phyloP scores from a whole-genome alignment of 1,140 invertebrate genomes.

The Ceratoteleas bidentatus region DNA sequence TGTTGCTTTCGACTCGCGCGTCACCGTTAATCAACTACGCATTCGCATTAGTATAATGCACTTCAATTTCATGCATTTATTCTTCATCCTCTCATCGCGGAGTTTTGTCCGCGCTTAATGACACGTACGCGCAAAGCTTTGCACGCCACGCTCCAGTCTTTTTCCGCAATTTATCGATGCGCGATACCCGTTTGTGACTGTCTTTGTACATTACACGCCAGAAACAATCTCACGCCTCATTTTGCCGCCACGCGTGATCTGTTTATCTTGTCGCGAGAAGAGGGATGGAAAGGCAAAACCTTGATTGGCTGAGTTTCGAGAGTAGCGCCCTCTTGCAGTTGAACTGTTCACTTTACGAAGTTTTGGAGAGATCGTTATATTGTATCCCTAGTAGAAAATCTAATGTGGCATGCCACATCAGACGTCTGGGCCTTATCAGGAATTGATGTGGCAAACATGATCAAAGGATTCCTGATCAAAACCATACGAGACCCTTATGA shows the following conservation, averaged over 20 bases:
- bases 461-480: no score
- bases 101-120: constrained; percentile 34
- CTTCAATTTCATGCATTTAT: constrained; percentile 59
- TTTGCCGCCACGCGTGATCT: not conserved
- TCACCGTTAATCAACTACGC: constrained; percentile 49
- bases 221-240: constrained; percentile 22
- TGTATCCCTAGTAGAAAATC: no score
- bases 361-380: no score
- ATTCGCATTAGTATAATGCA: constrained; percentile 55
- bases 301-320: no score
- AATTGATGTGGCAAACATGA: no score
- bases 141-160: constrained; percentile 1
- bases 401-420: no score
- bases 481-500: no score
- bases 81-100: constrained; percentile 37
- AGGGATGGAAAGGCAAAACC: no score
- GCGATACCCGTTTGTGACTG: constrained; percentile 11
- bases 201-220: constrained; percentile 22
- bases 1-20: constrained; percentile 32
- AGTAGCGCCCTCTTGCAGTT: no score
- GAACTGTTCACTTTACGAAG: no score
- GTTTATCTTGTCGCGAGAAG: not conserved
- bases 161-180: constrained; percentile 23
- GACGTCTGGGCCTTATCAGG: no score
- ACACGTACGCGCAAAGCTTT: constrained; percentile 38